A percentile compares a stretch with the other conserved stretches of the same genome.
Conservation (phyloP, 2,113 vertebrate genomes). For the Corythornis vintsioides region DNA sequence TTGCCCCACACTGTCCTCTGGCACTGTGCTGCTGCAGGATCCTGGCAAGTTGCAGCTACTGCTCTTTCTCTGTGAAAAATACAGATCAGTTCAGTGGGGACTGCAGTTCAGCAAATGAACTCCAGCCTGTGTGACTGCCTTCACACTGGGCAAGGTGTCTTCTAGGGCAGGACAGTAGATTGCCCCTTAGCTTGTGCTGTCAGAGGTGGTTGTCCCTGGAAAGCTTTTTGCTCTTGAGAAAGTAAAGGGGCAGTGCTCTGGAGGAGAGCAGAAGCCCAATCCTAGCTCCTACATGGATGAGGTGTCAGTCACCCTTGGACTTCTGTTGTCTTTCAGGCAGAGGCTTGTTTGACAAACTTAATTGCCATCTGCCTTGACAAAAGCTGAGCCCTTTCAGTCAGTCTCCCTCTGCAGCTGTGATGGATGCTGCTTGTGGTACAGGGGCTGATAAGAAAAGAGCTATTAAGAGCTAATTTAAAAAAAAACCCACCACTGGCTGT, state of each 20-base stretch:
- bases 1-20: neutral
- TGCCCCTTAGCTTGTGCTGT: neutral
- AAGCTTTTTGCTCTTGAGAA: neutral
- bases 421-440: neutral
- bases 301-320: neutral
- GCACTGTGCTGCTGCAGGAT: neutral
- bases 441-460: neutral
- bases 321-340: neutral
- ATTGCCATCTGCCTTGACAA: neutral
- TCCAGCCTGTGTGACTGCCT: neutral
- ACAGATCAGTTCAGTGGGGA: neutral
- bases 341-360: neutral
- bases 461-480: neutral
- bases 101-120: neutral
- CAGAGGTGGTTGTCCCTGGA: neutral
- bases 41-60: neutral
- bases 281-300: neutral
- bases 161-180: neutral
- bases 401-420: neutral
- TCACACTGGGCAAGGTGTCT: neutral
- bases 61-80: neutral
- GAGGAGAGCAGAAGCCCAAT: fast-evolving
- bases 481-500: neutral
- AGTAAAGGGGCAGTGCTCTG: neutral
- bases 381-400: neutral